phyloP scores from a whole-genome alignment of 2,888 invertebrate genomes.

The Coremacera marginata region DNA sequence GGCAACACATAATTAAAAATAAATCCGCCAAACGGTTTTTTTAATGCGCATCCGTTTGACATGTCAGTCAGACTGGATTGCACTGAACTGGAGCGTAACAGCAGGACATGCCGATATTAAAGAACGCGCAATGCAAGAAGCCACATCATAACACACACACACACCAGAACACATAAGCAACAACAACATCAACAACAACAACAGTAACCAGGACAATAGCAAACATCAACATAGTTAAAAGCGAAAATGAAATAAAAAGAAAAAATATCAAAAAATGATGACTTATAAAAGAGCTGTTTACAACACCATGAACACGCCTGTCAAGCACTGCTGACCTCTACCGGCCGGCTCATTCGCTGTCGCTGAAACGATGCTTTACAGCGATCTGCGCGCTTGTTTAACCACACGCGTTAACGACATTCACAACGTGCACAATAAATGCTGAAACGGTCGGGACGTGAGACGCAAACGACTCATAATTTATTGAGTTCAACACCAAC shows the following conservation, averaged over 20 bases:
- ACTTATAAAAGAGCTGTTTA: conserved; percentile 34
- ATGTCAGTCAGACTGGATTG: neutral
- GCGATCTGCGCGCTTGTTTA: neutral
- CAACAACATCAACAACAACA: conserved; percentile 11
- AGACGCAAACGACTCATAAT: neutral
- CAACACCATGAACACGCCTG: conserved; percentile 15
- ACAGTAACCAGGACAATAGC: neutral
- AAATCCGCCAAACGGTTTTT: conserved; percentile 16
- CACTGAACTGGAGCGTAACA: neutral
- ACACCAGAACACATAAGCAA: neutral
- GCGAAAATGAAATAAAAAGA: conserved; percentile 18
- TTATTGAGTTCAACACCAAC: neutral
- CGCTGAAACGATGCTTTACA: neutral
- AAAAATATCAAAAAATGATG: conserved; percentile 27
- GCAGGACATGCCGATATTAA: neutral
- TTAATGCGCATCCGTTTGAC: conserved; percentile 22
- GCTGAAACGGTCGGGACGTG: neutral
- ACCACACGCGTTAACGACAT: conserved; percentile 8
- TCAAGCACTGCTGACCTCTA: neutral
- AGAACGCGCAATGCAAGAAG: neutral
- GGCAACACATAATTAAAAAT: conserved; percentile 23
- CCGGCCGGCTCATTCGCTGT: neutral
- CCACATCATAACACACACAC: too few relatives aligned
- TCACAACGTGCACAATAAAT: neutral
- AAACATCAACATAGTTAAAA: conserved; percentile 18